Conservation (phyloP, 1,140 invertebrate genomes). For the Sminthurinus signatus region DNA sequence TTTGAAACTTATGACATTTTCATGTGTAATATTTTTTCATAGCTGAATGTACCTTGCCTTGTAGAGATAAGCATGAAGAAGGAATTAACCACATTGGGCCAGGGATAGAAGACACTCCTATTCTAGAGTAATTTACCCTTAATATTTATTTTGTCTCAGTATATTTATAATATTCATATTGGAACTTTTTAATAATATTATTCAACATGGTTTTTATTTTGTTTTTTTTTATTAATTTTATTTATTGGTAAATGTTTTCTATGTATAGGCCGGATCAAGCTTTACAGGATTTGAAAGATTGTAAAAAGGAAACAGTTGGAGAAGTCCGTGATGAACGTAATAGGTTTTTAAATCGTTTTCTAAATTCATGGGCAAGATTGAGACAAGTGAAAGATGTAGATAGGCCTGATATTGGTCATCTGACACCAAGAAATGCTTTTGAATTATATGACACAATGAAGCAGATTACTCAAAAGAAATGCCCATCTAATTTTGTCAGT, state of each 20-base stretch:
- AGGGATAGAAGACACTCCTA: too few relatives aligned
- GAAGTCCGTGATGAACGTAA: constrained; percentile 5
- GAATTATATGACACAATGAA: constrained; percentile 17
- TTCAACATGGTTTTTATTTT: too few relatives aligned
- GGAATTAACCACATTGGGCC: neutral
- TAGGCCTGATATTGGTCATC: neutral
- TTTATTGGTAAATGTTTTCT: too few relatives aligned
- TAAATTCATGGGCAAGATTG: constrained; percentile 20
- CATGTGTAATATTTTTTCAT: too few relatives aligned
- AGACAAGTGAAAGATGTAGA: constrained; percentile 9
- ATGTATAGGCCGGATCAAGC: too few relatives aligned
- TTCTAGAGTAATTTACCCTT: too few relatives aligned
- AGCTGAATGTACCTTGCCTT: constrained; percentile 21
- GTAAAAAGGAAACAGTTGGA: neutral
- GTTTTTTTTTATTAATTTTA: too few relatives aligned
- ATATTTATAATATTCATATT: too few relatives aligned
- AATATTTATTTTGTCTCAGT: too few relatives aligned
- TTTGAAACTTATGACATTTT: constrained; percentile 2
- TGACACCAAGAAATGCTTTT: constrained; percentile 8
- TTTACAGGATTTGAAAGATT: neutral
- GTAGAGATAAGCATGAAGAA: neutral
- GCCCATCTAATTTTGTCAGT: constrained; percentile 12
- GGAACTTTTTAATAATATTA: too few relatives aligned
- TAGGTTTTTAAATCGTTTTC: constrained; percentile 14
- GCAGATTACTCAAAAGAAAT: constrained; percentile 17